Base-by-base conservation (phyloP, 1,140 invertebrate species). In the Globodera rostochiensis region DNA sequence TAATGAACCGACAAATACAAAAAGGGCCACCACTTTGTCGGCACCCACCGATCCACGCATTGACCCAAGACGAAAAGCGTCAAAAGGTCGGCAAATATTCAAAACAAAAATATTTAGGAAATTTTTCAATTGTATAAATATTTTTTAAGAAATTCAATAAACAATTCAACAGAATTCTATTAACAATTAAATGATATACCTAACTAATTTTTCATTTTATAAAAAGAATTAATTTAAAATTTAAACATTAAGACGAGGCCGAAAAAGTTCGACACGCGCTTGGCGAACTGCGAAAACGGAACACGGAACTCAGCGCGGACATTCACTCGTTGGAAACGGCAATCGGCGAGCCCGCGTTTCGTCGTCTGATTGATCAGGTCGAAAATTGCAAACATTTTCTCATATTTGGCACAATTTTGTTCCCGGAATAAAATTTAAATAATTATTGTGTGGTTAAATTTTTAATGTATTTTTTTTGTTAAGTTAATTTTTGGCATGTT, bases 331-430 rank as follows among this genome's bases (percentile, higher is more conserved):
- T 83, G n/a, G 82, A 83, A 47, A 49, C 21, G 45, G 81, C 73
- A 46, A 75, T 83, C 60, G 47, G 73, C 6, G 82, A 83, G 50
- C 82, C 82, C 9, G 36, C 75, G 25, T 83, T 83, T 73, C 74
- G 67, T 7, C 80, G 77, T 45, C 70, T 83, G 46, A 73, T 82
- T 53, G 74, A 83, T 66, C 60, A 77, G 53, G 82, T 83, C 46
- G 21, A 90, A 91, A 93, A 50, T 94, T 60, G 8, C 66, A 7
- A 66, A 77, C 45, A 49, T 66, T 36, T 36, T 36, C 36, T 36
- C 3, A 36, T 36, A 36, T 36, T 36, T 36, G 36, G 36, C 36
- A 36, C 36, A 36, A 36, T 36, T 36, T 36, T 36, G 36, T 36
- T 36, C 36, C 3, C 36, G 36, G 36, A 36, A 36, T 36, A 36